phyloP scores from a whole-genome alignment of 2,888 invertebrate genomes.

The Yponomeuta malinellus region DNA sequence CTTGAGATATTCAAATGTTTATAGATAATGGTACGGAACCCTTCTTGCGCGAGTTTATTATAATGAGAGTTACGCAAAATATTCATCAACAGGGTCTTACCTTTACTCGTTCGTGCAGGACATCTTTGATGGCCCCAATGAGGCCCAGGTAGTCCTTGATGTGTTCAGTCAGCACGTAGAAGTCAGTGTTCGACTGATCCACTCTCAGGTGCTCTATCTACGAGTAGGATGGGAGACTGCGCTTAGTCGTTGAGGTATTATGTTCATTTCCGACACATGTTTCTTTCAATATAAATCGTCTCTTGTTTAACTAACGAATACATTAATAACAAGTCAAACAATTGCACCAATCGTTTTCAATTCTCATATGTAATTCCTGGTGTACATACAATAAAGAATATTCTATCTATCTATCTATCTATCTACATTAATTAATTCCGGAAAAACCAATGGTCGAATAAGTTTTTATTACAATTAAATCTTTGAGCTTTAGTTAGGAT shows the following conservation, averaged over 20 bases:
- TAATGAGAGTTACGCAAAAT: too few species aligned
- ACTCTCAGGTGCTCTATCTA: constrained; percentile 90
- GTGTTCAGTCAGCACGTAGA: constrained; percentile 94
- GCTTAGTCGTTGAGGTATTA: background rate
- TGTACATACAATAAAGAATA: too few species aligned
- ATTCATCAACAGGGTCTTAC: constrained; percentile 30
- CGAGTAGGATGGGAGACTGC: constrained; percentile 2
- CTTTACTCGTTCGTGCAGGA: constrained; percentile 84
- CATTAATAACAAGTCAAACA: background rate
- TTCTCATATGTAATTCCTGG: too few species aligned
- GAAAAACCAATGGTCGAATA: too few species aligned
- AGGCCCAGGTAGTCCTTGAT: constrained; percentile 95
- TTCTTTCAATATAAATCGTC: background rate
- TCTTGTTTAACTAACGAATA: too few species aligned
- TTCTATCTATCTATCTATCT: too few species aligned
- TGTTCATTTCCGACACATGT: background rate
- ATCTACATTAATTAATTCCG: too few species aligned
- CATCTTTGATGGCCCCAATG: constrained; percentile 92
- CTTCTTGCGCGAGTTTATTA: too few species aligned
- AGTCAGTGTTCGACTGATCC: constrained; percentile 96
- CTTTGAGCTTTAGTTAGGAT: too few species aligned
- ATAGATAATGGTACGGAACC: too few species aligned
- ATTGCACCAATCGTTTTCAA: background rate
- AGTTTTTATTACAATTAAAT: too few species aligned
- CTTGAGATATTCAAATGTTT: too few species aligned